Evolutionary conservation across 2,113 vertebrate genomes (phyloP).

Genomic region (Cercopithecus mona): DNA sequence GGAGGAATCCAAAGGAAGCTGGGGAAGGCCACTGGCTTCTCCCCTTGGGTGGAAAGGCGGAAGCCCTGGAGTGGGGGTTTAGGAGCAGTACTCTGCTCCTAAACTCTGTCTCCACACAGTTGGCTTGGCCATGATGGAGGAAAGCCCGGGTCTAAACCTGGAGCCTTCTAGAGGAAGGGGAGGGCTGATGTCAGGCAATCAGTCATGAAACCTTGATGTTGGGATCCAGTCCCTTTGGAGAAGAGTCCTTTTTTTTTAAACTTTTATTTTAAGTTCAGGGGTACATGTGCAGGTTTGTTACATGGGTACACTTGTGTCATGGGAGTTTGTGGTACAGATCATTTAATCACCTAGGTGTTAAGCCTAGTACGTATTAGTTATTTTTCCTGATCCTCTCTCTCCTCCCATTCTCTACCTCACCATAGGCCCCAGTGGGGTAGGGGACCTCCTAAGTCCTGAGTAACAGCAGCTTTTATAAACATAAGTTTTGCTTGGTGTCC

Average conservation of each 20-base stretch:
- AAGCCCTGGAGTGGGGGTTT: neutral
- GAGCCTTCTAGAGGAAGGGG: neutral
- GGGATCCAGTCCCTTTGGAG: neutral
- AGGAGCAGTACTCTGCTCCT: neutral
- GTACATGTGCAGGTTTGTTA: no score
- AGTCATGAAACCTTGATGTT: accelerated
- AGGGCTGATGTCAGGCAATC: accelerated
- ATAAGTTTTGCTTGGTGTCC: neutral
- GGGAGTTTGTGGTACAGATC: no score
- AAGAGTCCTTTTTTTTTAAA: no score
- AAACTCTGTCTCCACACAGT: neutral
- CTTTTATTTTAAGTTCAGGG: no score
- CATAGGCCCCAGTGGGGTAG: no score
- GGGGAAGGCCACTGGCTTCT: neutral
- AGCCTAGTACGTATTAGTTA: no score
- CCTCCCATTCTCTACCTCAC: no score
- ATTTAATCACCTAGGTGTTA: no score
- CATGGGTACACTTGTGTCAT: no score
- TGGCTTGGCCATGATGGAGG: neutral
- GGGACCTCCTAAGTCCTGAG: neutral
- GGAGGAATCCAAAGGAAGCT: neutral
- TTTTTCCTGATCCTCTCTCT: no score
- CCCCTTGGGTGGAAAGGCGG: neutral
- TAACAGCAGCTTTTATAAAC: accelerated
- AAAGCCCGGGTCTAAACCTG: neutral